Evolutionary conservation across 2,888 invertebrate species (phyloP).

Genomic region (Eupeodes latifasciatus): DNA sequence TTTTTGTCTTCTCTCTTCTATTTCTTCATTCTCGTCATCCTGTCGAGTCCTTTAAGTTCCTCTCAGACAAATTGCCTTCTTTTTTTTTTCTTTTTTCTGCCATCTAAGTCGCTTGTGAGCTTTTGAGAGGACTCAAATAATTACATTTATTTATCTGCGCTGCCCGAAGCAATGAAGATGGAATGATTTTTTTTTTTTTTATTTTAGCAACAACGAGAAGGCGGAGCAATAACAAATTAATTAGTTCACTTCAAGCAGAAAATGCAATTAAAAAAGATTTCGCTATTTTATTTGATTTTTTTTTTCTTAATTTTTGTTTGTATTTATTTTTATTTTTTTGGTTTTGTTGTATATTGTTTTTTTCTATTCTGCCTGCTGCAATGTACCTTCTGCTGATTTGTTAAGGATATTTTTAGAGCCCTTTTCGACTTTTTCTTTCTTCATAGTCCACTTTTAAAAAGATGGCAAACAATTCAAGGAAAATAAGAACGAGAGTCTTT

Average conservation of each 20-base stretch:
- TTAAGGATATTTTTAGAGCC: conserved; percentile 54
- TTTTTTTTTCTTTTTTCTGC: conserved; percentile 36
- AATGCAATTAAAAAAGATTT: conserved; percentile 81
- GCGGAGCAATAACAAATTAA: conserved; percentile 83
- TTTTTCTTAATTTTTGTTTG: conserved; percentile 15
- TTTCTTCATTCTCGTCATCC: conserved; percentile 7
- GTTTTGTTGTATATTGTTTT: conserved; percentile 31
- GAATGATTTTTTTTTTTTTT: conserved; percentile 58
- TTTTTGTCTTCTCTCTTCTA: neutral
- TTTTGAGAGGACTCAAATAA: conserved; percentile 75
- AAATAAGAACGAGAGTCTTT: conserved; percentile 55
- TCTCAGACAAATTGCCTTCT: conserved; percentile 70
- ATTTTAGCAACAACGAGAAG: conserved; percentile 70
- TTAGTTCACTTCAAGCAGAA: conserved; percentile 81
- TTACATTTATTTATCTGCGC: conserved; percentile 75
- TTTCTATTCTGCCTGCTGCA: conserved; percentile 39
- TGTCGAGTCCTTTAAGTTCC: conserved; percentile 36
- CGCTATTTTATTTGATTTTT: conserved; percentile 76
- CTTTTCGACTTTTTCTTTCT: conserved; percentile 17
- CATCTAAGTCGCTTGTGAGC: conserved; percentile 59
- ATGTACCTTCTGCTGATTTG: conserved; percentile 48
- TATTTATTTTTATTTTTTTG: conserved; percentile 29
- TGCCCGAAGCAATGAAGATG: conserved; percentile 72
- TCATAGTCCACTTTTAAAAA: conserved; percentile 59
- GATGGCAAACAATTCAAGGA: conserved; percentile 74